These are phyloP conservation scores for Orthonyx spaldingii DNA, from an alignment of 2,113 vertebrate genomes.

Conservation along the genomic window DNA sequence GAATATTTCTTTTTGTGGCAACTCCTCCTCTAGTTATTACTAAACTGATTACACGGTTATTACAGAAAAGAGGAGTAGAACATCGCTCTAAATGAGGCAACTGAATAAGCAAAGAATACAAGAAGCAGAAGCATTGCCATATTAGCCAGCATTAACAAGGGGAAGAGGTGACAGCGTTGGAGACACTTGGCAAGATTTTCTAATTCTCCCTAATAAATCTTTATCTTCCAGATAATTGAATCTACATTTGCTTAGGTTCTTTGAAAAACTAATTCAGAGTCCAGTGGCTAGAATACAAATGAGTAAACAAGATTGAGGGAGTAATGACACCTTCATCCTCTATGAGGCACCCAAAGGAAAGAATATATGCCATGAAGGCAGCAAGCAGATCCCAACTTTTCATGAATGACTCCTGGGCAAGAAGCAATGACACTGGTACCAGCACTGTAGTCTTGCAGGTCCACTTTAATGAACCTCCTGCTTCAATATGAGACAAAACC, in stretches of 20 bases:
- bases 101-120: neutral
- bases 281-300: neutral
- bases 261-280: neutral
- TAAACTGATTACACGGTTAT: neutral
- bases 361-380: neutral
- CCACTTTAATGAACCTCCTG: rapidly evolving
- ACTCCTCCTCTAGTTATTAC: neutral
- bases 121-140: neutral
- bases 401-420: neutral
- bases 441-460: neutral
- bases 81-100: neutral
- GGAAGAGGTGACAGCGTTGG: neutral
- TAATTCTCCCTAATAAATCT: neutral
- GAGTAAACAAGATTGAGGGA: neutral
- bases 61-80: neutral
- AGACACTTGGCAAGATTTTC: neutral
- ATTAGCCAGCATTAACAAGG: neutral
- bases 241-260: neutral
- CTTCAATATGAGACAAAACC: neutral
- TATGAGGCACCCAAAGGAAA: neutral
- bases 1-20: neutral
- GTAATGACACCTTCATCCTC: neutral
- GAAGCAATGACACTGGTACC: neutral
- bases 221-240: neutral
- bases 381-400: neutral